Percentiles rank a stretch among this genome's conserved stretches.
phyloP scores from a whole-genome alignment of 2,888 invertebrate genomes.

The Tachina grossa region DNA sequence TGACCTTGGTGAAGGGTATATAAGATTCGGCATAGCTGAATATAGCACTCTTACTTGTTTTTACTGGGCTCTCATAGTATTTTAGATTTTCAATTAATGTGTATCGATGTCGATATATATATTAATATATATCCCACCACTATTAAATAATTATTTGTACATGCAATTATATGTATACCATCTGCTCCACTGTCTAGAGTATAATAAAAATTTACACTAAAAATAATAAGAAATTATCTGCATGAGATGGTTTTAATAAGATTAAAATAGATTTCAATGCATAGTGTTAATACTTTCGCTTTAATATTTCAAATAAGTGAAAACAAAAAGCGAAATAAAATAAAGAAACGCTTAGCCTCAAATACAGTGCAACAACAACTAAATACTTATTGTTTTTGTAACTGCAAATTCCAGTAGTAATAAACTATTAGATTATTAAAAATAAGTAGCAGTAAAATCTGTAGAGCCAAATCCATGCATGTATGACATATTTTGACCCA shows the following conservation, averaged over 20 bases:
- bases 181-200: neutral
- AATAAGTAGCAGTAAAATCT: neutral
- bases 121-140: too few relatives aligned
- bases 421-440: neutral
- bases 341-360: neutral
- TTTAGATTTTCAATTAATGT: too few relatives aligned
- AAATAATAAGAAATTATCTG: neutral
- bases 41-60: too few relatives aligned
- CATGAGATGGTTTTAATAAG: neutral
- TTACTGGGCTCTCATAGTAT: too few relatives aligned
- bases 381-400: neutral
- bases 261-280: neutral
- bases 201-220: neutral
- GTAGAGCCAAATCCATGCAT: conserved; percentile 27
- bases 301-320: neutral
- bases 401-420: neutral
- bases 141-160: too few relatives aligned
- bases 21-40: too few relatives aligned
- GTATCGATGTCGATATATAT: too few relatives aligned
- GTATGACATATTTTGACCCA: conserved; percentile 56
- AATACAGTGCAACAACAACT: neutral
- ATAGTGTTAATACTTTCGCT: neutral
- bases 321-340: neutral
- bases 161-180: neutral
- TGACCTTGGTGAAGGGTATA: too few relatives aligned